phyloP scores from a whole-genome alignment of 2,888 invertebrate species.

The Allygus modestus region DNA sequence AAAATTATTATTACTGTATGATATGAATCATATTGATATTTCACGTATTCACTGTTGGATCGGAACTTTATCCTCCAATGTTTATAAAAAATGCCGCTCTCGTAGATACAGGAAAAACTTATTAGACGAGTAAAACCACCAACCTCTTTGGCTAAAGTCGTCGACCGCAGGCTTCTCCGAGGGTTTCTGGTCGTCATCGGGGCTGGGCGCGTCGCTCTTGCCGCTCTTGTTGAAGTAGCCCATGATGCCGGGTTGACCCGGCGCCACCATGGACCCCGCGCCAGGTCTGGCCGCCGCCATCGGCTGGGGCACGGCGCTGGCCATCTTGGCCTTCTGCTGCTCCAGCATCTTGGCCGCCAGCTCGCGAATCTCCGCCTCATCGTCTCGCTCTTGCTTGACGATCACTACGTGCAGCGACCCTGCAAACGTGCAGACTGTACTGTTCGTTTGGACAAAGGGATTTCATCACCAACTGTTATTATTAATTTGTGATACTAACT shows the following conservation, averaged over 20 bases:
- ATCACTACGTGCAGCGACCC: slow-evolving; percentile 54
- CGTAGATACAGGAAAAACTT: no score
- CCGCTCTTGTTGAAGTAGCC: slow-evolving; percentile 59
- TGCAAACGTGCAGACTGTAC: slow-evolving; percentile 29
- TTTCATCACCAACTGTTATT: background rate
- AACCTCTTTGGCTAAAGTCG: slow-evolving; percentile 71
- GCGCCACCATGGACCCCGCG: slow-evolving; percentile 74
- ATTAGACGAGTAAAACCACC: background rate
- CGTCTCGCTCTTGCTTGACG: slow-evolving; percentile 80
- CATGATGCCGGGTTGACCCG: slow-evolving; percentile 60
- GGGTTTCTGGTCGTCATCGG: slow-evolving; percentile 73
- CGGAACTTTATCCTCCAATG: no score
- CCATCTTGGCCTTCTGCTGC: slow-evolving; percentile 84
- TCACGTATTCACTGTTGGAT: no score
- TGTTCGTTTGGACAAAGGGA: slow-evolving; percentile 9
- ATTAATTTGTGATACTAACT: background rate
- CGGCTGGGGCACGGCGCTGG: slow-evolving; percentile 73
- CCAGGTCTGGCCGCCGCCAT: slow-evolving; percentile 72
- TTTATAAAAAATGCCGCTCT: no score
- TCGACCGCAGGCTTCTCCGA: slow-evolving; percentile 72
- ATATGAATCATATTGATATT: no score
- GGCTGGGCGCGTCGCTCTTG: slow-evolving; percentile 69
- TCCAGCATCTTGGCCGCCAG: slow-evolving; percentile 93
- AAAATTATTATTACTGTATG: no score
- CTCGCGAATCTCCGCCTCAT: slow-evolving; percentile 92